A percentile compares a stretch with the other conserved stretches of the same genome.
phyloP scores from a whole-genome alignment of 2,888 invertebrate genomes.

The Lacanobia oleracea region DNA sequence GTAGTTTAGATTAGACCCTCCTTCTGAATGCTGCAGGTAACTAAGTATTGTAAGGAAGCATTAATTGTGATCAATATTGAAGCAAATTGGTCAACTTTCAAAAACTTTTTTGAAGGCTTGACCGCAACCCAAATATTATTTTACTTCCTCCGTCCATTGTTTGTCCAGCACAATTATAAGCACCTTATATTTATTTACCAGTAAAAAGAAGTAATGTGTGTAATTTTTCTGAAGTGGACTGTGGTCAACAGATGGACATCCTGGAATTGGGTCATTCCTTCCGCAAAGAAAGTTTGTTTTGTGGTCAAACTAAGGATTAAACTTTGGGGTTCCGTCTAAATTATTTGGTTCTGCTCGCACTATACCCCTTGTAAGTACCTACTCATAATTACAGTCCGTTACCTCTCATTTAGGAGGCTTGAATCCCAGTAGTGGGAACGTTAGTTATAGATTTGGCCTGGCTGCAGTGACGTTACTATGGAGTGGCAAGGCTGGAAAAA shows the following conservation, averaged over 20 bases:
- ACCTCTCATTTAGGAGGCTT: no score
- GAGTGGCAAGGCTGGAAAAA: no score
- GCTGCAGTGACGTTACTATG: no score
- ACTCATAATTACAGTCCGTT: no score
- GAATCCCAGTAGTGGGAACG: no score
- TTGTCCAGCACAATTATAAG: constrained; percentile 27
- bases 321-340: constrained; percentile 38
- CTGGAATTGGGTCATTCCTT: constrained; percentile 47
- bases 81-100: constrained; percentile 30
- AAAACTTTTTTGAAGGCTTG: background rate
- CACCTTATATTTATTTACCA: constrained; percentile 48
- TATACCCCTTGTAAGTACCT: background rate
- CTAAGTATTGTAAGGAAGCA: no score
- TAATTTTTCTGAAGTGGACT: constrained; percentile 37
- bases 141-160: constrained; percentile 23
- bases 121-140: constrained; percentile 27
- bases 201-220: constrained; percentile 26
- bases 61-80: background rate
- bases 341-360: background rate
- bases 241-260: constrained; percentile 55
- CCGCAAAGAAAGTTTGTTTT: constrained; percentile 30
- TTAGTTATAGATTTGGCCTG: no score
- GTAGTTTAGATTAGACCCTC: no score
- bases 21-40: no score
- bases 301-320: constrained; percentile 32